phyloP scores from a whole-genome alignment of 2,113 vertebrate genomes.

The Balaenoptera acutorostrata region DNA sequence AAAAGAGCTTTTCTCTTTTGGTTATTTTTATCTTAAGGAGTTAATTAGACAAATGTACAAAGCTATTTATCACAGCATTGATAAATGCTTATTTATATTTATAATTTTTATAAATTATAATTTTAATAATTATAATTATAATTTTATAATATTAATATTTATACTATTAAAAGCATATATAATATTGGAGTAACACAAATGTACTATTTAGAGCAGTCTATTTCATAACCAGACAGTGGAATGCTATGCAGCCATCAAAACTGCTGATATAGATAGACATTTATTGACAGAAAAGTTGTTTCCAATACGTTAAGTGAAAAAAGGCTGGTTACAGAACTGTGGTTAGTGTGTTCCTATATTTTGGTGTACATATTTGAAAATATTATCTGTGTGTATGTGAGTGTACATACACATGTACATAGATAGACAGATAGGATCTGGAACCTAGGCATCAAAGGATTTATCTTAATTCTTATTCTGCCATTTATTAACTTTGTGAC shows the following conservation, averaged over 20 bases:
- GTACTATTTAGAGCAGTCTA: not conserved
- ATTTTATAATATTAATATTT: not conserved
- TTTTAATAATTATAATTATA: too few species aligned
- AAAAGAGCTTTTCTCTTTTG: not conserved
- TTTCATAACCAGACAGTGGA: not conserved
- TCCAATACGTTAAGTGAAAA: not conserved
- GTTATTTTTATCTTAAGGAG: not conserved
- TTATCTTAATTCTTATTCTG: not conserved
- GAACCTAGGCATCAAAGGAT: not conserved
- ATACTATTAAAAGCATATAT: not conserved
- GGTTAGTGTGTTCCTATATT: not conserved
- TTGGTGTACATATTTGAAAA: not conserved
- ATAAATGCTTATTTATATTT: too few species aligned
- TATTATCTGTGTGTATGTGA: not conserved
- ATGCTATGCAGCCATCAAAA: not conserved
- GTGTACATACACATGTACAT: too few species aligned
- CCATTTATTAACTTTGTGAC: not conserved
- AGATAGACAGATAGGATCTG: not conserved
- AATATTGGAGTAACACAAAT: not conserved
- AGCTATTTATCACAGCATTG: not conserved
- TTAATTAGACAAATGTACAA: not conserved
- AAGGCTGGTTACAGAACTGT: not conserved
- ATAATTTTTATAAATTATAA: too few species aligned
- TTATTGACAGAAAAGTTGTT: constrained; percentile 1
- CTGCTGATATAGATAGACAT: not conserved